phyloP scores from a whole-genome alignment of 2,888 invertebrate genomes.

The Melanchra persicariae region DNA sequence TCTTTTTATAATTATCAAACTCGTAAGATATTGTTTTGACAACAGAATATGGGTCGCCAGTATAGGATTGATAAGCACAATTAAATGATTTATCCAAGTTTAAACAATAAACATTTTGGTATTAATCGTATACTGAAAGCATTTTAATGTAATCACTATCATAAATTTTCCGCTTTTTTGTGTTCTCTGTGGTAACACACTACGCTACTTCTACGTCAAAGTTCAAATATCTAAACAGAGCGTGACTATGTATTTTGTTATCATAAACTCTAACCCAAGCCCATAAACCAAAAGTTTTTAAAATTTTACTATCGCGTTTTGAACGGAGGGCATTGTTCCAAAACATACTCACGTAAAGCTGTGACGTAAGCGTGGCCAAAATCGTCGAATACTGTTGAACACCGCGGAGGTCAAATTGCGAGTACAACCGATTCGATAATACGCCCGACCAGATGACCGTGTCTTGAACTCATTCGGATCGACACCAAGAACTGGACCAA shows the following conservation, averaged over 20 bases:
- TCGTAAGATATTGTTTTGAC: constrained; percentile 45
- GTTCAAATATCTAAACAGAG: constrained; percentile 36
- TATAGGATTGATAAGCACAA: constrained; percentile 34
- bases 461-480: constrained; percentile 57
- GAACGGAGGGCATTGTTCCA: constrained; percentile 74
- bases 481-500: constrained; percentile 49
- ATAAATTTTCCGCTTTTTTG: constrained; percentile 30
- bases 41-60: constrained; percentile 47
- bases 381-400: constrained; percentile 46
- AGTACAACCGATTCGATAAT: constrained; percentile 42
- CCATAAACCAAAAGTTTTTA: constrained; percentile 35
- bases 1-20: constrained; percentile 44
- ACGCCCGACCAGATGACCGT: constrained; percentile 41
- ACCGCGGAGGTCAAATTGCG: constrained; percentile 52
- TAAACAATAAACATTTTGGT: constrained; percentile 3
- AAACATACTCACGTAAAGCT: constrained; percentile 67
- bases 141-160: constrained; percentile 8
- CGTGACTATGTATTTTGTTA: constrained; percentile 22
- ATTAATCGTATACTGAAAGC: not conserved
- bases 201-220: not conserved
- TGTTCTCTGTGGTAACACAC: too few relatives aligned
- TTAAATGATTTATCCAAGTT: constrained; percentile 39
- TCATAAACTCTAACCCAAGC: constrained; percentile 28
- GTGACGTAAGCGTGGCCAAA: constrained; percentile 71
- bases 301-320: constrained; percentile 48